phyloP scores from a whole-genome alignment of 2,113 vertebrate species.

The Clinocottus analis region DNA sequence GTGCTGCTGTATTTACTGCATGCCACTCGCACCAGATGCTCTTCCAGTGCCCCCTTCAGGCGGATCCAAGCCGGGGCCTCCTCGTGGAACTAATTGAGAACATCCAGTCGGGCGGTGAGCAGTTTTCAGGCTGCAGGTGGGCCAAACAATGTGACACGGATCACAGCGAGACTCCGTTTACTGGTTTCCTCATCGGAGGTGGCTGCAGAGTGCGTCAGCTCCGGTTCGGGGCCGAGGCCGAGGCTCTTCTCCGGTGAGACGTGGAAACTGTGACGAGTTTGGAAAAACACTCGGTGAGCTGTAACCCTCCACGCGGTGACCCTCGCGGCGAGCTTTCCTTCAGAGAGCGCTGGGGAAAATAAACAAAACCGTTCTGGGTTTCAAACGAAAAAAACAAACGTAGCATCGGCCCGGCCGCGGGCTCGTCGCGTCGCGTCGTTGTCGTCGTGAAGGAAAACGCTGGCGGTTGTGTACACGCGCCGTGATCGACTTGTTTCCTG shows the following conservation, averaged over 20 bases:
- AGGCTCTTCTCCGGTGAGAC: slow-evolving; percentile 19
- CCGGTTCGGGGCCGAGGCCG: slow-evolving; percentile 2
- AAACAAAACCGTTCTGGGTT: not conserved
- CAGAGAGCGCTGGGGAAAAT: slow-evolving; percentile 33
- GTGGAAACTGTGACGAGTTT: slow-evolving; percentile 65
- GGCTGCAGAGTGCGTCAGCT: not conserved
- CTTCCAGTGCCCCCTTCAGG: slow-evolving; percentile 71
- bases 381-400: slow-evolving; percentile 37
- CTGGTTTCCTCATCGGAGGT: slow-evolving; percentile 46
- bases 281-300: slow-evolving; percentile 43
- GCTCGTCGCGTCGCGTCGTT: slow-evolving; percentile 47
- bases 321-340: slow-evolving; percentile 26
- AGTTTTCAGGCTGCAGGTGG: slow-evolving; percentile 69
- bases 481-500: slow-evolving; percentile 46
- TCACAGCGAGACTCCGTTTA: slow-evolving; percentile 58
- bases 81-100: slow-evolving; percentile 53
- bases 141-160: slow-evolving; percentile 66
- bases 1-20: slow-evolving; percentile 29
- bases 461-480: slow-evolving; percentile 8
- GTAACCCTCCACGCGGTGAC: slow-evolving; percentile 59
- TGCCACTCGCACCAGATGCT: slow-evolving; percentile 36
- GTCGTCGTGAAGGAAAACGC: slow-evolving; percentile 26
- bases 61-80: slow-evolving; percentile 28
- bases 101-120: slow-evolving; percentile 49
- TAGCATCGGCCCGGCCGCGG: slow-evolving; percentile 55